Percentiles rank a stretch among this genome's conserved stretches.
phyloP scores from a whole-genome alignment of 2,113 vertebrate species.

The Polyodon spathula region DNA sequence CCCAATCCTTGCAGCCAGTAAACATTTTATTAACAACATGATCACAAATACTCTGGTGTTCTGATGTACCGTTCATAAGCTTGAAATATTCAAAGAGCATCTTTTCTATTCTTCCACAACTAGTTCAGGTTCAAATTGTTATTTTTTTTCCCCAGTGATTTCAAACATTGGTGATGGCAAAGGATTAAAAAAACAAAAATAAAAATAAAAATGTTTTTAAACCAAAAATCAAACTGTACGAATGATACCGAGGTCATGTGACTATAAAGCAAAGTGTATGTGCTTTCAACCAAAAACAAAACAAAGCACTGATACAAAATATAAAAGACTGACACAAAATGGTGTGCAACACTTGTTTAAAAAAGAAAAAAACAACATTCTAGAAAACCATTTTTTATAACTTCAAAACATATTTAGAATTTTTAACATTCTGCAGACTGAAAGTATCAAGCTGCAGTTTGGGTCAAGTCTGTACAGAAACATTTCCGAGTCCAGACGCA shows the following conservation, averaged over 20 bases:
- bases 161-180: slow-evolving; percentile 58
- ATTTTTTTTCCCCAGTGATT: slow-evolving; percentile 48
- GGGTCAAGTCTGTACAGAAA: slow-evolving; percentile 80
- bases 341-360: slow-evolving; percentile 75
- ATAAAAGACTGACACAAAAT: slow-evolving; percentile 76
- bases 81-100: slow-evolving; percentile 35
- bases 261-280: slow-evolving; percentile 58
- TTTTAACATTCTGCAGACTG: slow-evolving; percentile 57
- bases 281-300: slow-evolving; percentile 44
- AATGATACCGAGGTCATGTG: slow-evolving; percentile 55
- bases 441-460: slow-evolving; percentile 77
- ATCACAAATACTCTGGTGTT: slow-evolving; percentile 63
- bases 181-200: slow-evolving; percentile 40
- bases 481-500: slow-evolving; percentile 42
- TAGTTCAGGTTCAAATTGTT: slow-evolving; percentile 47
- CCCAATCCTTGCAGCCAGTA: slow-evolving; percentile 60
- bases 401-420: slow-evolving; percentile 63
- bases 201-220: slow-evolving; percentile 12
- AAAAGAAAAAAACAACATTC: slow-evolving; percentile 70
- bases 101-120: slow-evolving; percentile 47
- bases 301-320: slow-evolving; percentile 67
- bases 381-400: slow-evolving; percentile 68
- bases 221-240: slow-evolving; percentile 33
- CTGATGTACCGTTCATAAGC: slow-evolving; percentile 60
- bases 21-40: slow-evolving; percentile 85